Base-by-base conservation (phyloP, 2,113 vertebrate species). In the Turnix velox region DNA sequence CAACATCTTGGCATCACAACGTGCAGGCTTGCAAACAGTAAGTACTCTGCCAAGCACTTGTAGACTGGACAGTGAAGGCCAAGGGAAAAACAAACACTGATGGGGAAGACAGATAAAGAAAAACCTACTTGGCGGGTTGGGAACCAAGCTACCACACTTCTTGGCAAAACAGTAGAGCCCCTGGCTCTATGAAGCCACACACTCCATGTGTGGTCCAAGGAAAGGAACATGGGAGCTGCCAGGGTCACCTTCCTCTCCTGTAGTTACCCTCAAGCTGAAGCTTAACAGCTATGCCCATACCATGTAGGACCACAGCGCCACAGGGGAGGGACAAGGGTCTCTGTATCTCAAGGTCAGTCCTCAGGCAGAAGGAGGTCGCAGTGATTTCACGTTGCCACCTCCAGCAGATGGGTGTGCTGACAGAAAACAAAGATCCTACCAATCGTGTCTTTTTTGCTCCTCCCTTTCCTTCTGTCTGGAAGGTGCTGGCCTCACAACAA, bases 151-250 rank as follows among this genome's bases (percentile, higher is more conserved):
- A 1, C 1, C 1, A 7, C 25, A 23, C 15, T 25, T 59, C n/a
- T 33, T 14, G 9, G 19, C 54, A 39, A 37, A 61, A 31, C n/a
- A 69, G 73, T 35, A 35, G 40, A 25, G 69, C 3, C 6, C 8
- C 28, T 45, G 49, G 18, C 4, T 65, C 17, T 25, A 33, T 8
- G 1, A 14, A 49, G 28, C 23, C 6, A 10, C 6, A 23, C 14
- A n/a, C n/a, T n/a, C n/a, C n/a, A 16, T 0, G 1, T 1, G 10
- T 5, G 15, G 23, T 37, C 19, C 49, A 17, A 79, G 35, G 33
- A 43, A 25, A 62, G 30, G 24, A 39, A 43, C 0, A 0, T 30
- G 35, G 57, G 13, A 10, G 0, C 24, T 42, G 24, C 33, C 27
- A 23, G 37, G 49, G 46, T 19, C 31, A n/a, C 22, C 12, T 25